A percentile compares a stretch with the other conserved stretches of the same genome.
phyloP scores from a whole-genome alignment of 1,140 invertebrate species.

The Propsilocerus akamusi region DNA sequence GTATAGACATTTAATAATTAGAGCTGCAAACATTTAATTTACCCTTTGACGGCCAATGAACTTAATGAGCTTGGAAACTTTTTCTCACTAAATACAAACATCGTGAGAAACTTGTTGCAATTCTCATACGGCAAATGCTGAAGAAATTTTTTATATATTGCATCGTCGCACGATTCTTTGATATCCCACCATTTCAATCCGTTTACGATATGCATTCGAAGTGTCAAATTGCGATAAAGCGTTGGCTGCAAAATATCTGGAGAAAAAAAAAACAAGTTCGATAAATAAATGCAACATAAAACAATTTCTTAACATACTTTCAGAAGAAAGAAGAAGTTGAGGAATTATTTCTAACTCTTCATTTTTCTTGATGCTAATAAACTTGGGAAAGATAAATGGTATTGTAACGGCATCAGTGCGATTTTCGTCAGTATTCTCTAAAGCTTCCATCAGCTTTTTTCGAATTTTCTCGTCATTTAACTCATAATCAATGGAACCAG shows the following conservation, averaged over 20 bases:
- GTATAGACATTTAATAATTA: constrained; percentile 2
- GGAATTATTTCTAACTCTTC: background rate
- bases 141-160: background rate
- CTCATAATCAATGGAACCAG: no score
- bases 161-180: background rate
- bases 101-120: constrained; percentile 35
- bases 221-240: constrained; percentile 20
- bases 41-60: constrained; percentile 86
- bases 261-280: background rate
- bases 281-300: background rate
- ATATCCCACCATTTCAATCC: constrained; percentile 8
- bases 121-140: background rate
- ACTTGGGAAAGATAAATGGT: constrained; percentile 16
- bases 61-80: constrained; percentile 78
- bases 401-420: background rate
- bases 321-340: background rate
- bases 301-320: background rate
- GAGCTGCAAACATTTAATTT: no score
- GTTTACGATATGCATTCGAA: constrained; percentile 21
- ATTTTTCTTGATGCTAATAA: background rate
- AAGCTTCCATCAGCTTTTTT: background rate
- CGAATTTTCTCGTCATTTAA: background rate
- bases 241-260: background rate
- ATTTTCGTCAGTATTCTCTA: background rate
- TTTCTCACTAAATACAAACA: constrained; percentile 88